Conservation (phyloP, 1,140 invertebrate species). For the Neodiprion pinetum region DNA sequence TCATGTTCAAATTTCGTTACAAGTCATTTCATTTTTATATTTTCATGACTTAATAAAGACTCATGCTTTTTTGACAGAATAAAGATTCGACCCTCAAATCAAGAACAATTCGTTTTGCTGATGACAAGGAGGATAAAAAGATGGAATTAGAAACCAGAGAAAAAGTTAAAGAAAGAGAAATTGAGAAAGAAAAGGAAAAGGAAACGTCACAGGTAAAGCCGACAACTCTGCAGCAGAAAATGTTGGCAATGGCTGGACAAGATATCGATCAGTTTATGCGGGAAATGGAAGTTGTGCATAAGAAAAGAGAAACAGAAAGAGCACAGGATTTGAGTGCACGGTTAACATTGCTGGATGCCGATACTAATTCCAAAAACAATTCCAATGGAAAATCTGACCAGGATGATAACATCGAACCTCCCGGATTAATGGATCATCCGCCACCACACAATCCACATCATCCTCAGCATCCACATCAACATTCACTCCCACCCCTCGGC, state of each 20-base stretch:
- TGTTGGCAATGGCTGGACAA: constrained; percentile 85
- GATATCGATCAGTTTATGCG: constrained; percentile 93
- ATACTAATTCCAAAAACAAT: constrained; percentile 39
- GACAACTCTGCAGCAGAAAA: constrained; percentile 80
- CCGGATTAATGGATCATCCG: constrained; percentile 63
- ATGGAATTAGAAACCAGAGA: constrained; percentile 52
- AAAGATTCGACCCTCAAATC: constrained; percentile 57
- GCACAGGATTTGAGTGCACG: constrained; percentile 69
- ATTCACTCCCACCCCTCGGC: constrained; percentile 60
- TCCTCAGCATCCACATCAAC: constrained; percentile 46
- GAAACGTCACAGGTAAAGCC: constrained; percentile 66
- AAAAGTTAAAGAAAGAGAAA: constrained; percentile 53
- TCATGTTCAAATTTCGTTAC: too few relatives aligned
- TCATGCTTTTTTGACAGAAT: constrained; percentile 34
- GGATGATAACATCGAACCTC: constrained; percentile 46
- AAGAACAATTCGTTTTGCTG: constrained; percentile 72
- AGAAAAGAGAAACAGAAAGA: constrained; percentile 72
- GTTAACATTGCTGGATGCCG: constrained; percentile 55
- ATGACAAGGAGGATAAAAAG: constrained; percentile 65
- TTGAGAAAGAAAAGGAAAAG: constrained; percentile 35
- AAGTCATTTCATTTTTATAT: too few relatives aligned
- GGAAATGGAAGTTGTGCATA: constrained; percentile 87
- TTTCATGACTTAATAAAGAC: too few relatives aligned
- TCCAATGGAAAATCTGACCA: constrained; percentile 38
- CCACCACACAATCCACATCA: constrained; percentile 54